Conservation (phyloP, 2,797 vertebrate genomes). For the Gila robusta region DNA sequence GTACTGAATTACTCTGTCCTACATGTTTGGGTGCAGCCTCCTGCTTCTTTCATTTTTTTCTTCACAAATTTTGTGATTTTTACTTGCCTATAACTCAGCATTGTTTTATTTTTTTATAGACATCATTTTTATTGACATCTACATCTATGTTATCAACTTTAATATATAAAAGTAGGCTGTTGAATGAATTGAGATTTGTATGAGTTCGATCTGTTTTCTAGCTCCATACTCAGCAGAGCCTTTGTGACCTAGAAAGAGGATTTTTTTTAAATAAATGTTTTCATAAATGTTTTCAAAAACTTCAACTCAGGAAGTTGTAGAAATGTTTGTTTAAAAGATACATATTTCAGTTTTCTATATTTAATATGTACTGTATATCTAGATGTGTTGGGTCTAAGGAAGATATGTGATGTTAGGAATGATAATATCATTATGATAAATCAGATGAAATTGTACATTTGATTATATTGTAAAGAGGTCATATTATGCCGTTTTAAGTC, state of each 20-base stretch:
- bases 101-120: neutral
- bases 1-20: neutral
- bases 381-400: neutral
- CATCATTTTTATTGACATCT: neutral
- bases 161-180: neutral
- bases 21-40: neutral
- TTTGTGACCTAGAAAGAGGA: neutral
- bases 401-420: neutral
- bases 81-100: neutral
- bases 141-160: neutral
- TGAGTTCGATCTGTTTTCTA: neutral
- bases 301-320: neutral
- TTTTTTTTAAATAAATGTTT: neutral
- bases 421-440: neutral
- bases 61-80: neutral
- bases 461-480: neutral
- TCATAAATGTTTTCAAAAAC: too few relatives aligned
- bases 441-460: neutral
- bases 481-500: too few relatives aligned
- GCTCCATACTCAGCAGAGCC: neutral
- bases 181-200: too few relatives aligned
- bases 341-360: neutral
- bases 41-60: neutral
- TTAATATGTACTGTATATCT: neutral
- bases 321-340: neutral